Conservation (phyloP, 2,888 invertebrate genomes). For the Xiphydria camelus region DNA sequence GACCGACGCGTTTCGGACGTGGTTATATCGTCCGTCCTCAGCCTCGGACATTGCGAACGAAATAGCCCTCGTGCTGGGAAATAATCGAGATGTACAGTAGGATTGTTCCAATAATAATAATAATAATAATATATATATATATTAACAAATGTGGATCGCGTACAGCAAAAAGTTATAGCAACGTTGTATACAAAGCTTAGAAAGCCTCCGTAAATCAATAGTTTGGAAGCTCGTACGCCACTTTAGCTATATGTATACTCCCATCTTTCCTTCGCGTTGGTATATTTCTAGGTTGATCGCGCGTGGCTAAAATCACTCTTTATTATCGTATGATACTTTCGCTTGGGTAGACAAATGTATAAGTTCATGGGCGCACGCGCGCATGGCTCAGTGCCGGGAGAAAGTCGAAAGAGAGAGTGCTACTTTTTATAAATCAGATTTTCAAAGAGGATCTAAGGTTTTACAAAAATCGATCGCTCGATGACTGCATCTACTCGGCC, state of each 20-base stretch:
- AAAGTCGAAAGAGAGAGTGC: too few species aligned
- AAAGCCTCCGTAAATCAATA: constrained; percentile 21
- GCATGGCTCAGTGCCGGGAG: too few species aligned
- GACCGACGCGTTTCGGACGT: not conserved
- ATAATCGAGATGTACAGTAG: constrained; percentile 40
- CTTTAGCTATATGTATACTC: constrained; percentile 12
- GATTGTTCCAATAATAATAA: constrained; percentile 33
- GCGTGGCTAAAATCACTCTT: too few species aligned
- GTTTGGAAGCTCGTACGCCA: constrained; percentile 29
- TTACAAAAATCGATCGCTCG: too few species aligned
- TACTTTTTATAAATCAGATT: too few species aligned
- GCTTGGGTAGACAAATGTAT: too few species aligned
- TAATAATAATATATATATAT: constrained; percentile 27
- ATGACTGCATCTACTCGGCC: too few species aligned
- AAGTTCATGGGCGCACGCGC: too few species aligned
- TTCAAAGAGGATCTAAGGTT: too few species aligned
- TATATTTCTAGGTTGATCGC: too few species aligned
- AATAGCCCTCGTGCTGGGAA: constrained; percentile 38
- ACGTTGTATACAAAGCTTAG: constrained; percentile 33
- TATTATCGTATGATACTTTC: too few species aligned
- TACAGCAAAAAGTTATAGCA: constrained; percentile 26
- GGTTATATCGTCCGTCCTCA: not conserved
- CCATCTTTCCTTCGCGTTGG: not conserved
- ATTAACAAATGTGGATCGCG: constrained; percentile 31
- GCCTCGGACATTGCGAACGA: constrained; percentile 27